A percentile compares a stretch with the other conserved stretches of the same genome.
These are phyloP conservation scores for Enteromius radiatus DNA, from an alignment of 2,797 vertebrate genomes.

Conservation along the genomic window DNA sequence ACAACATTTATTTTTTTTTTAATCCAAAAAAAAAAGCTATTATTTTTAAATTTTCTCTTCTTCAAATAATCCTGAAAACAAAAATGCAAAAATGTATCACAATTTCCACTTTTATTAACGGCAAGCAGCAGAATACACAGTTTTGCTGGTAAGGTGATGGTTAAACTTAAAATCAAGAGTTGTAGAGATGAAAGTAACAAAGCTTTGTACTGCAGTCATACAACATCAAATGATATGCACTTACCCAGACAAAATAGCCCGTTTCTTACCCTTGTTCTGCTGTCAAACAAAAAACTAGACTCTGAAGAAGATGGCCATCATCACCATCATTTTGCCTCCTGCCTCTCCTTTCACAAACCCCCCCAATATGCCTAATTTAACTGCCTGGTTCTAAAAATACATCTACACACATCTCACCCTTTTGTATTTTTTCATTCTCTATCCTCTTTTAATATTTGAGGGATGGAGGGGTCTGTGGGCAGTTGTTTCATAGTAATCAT, in stretches of 20 bases:
- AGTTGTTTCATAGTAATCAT: background rate
- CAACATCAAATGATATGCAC: conserved; percentile 18
- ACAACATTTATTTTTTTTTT: no score
- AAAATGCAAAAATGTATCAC: no score
- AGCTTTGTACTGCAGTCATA: background rate
- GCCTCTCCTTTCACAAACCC: conserved; percentile 9
- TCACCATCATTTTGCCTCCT: conserved; percentile 33
- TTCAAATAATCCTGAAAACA: no score
- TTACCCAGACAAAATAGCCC: background rate
- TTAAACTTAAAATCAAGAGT: background rate
- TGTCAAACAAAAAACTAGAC: conserved; percentile 20
- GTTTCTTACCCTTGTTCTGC: conserved; percentile 33
- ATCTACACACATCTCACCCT: background rate
- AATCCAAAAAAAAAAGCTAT: no score
- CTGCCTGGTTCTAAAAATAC: conserved; percentile 35
- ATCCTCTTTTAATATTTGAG: background rate
- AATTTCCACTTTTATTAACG: no score
- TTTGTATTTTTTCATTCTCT: background rate
- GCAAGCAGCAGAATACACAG: background rate
- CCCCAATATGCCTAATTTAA: conserved; percentile 34
- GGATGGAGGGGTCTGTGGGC: background rate
- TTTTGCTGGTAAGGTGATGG: background rate
- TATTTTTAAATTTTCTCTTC: no score
- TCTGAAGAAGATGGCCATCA: conserved; percentile 27
- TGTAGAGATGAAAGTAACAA: conserved; percentile 13